Conservation (phyloP, 2,797 vertebrate genomes). For the Crenichthys baileyi region DNA sequence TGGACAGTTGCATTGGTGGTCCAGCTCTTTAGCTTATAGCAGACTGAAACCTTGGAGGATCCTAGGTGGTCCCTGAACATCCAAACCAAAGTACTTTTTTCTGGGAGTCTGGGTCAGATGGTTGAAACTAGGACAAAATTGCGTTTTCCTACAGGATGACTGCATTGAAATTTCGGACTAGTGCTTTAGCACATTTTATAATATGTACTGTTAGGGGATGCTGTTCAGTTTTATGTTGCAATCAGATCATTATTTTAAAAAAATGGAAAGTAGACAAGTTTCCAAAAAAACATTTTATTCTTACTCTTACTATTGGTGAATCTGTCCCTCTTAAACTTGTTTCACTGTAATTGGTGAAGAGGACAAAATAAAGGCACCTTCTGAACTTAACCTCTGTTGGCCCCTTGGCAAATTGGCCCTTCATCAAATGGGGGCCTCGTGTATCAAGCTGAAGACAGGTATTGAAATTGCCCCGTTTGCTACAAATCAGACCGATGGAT, state of each 20-base stretch:
- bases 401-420: slow-evolving; percentile 82
- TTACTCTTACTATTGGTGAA: slow-evolving; percentile 43
- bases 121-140: neutral
- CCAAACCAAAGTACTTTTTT: neutral
- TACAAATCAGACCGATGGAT: slow-evolving; percentile 84
- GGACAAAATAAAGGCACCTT: slow-evolving; percentile 80
- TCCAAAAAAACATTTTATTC: slow-evolving; percentile 41
- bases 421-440: slow-evolving; percentile 81
- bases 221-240: slow-evolving; percentile 14
- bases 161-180: neutral
- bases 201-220: neutral
- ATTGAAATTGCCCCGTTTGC: slow-evolving; percentile 83
- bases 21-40: neutral
- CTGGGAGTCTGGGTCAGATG: neutral
- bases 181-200: neutral
- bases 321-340: slow-evolving; percentile 45
- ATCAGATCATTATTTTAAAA: slow-evolving; percentile 22
- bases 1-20: neutral
- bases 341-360: slow-evolving; percentile 71
- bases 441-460: slow-evolving; percentile 80
- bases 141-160: too few species aligned
- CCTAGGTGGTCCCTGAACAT: neutral
- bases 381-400: slow-evolving; percentile 81
- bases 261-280: slow-evolving; percentile 24
- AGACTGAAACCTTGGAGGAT: neutral